Conservation (phyloP, 2,113 vertebrate species). For the Rattus norvegicus region DNA sequence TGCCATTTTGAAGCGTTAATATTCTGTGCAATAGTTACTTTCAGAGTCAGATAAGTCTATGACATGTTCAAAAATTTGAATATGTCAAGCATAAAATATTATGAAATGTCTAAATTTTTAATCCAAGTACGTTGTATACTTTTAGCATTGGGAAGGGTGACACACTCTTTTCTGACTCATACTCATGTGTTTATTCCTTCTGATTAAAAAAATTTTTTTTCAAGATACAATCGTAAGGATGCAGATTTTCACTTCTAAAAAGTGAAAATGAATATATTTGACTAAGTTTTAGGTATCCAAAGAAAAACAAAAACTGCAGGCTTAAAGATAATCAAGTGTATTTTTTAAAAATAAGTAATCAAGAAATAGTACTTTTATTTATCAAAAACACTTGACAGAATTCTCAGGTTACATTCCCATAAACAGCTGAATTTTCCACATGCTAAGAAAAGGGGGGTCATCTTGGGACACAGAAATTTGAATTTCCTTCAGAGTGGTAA, state of each 20-base stretch:
- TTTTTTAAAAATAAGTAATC: slow-evolving; percentile 32
- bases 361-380: slow-evolving; percentile 40
- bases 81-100: slow-evolving; percentile 48
- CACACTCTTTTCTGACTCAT: slow-evolving; percentile 55
- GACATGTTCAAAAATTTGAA: slow-evolving; percentile 59
- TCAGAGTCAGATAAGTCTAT: slow-evolving; percentile 41
- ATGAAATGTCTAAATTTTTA: slow-evolving; percentile 55
- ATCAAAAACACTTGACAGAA: slow-evolving; percentile 63
- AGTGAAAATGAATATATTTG: slow-evolving; percentile 41
- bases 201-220: slow-evolving; percentile 70
- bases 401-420: slow-evolving; percentile 22
- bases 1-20: slow-evolving; percentile 43
- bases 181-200: slow-evolving; percentile 61
- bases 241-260: slow-evolving; percentile 59
- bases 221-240: slow-evolving; percentile 32
- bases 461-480: slow-evolving; percentile 63
- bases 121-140: slow-evolving; percentile 38
- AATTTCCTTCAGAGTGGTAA: slow-evolving; percentile 58
- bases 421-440: slow-evolving; percentile 60
- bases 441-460: slow-evolving; percentile 48
- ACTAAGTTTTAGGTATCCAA: slow-evolving; percentile 50
- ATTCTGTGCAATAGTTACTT: slow-evolving; percentile 58
- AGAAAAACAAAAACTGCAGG: not conserved
- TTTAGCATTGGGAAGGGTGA: slow-evolving; percentile 41
- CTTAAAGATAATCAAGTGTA: slow-evolving; percentile 16